Evolutionary conservation across 2,113 vertebrate species (phyloP).

Genomic region (Gavialis gangeticus): DNA sequence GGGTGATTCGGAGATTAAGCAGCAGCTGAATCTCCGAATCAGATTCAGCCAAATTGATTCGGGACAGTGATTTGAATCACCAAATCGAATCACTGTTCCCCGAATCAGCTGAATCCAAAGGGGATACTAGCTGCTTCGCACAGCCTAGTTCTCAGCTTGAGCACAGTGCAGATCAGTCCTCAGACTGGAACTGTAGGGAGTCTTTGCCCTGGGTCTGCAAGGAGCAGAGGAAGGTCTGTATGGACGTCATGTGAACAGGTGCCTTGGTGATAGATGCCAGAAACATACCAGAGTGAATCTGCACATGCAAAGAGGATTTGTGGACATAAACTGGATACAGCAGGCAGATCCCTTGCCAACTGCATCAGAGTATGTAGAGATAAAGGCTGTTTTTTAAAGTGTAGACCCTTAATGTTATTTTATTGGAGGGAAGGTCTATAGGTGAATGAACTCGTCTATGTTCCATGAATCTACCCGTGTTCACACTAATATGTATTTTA

Average conservation of each 20-base stretch:
- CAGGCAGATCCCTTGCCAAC: not conserved
- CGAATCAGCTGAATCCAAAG: too few relatives aligned
- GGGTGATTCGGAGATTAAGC: too few relatives aligned
- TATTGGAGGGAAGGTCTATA: not conserved
- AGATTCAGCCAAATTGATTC: too few relatives aligned
- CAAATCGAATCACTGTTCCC: too few relatives aligned
- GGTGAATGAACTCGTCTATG: not conserved
- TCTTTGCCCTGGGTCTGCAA: not conserved
- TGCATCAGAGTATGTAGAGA: not conserved
- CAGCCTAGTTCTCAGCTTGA: not conserved
- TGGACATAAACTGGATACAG: not conserved
- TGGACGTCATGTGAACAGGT: not conserved
- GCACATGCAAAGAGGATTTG: not conserved
- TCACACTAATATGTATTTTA: not conserved
- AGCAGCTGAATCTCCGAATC: too few relatives aligned
- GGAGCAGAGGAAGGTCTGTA: rapidly evolving
- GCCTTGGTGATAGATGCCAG: not conserved
- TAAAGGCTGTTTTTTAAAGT: not conserved
- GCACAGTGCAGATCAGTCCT: constrained; percentile 1
- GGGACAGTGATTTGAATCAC: too few relatives aligned
- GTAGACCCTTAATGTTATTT: not conserved
- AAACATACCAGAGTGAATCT: not conserved
- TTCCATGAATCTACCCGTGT: not conserved
- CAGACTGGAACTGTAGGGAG: not conserved
- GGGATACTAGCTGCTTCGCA: too few relatives aligned